A percentile compares a stretch with the other conserved stretches of the same genome.
Evolutionary conservation across 1,140 invertebrate genomes (phyloP).

Genomic region (Zaprionus camerounensis): DNA sequence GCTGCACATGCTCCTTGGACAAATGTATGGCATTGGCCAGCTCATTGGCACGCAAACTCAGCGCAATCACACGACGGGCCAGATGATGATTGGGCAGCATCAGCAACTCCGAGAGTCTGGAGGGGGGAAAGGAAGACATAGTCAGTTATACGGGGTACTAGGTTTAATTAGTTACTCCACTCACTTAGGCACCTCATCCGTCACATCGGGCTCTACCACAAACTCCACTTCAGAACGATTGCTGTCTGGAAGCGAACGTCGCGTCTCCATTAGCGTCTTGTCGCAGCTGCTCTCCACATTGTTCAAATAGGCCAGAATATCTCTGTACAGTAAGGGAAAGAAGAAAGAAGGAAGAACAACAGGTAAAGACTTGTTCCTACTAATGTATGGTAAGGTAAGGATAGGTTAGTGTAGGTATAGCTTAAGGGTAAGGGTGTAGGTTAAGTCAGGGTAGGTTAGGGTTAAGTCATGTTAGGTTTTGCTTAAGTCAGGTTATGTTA

Average conservation of each 20-base stretch:
- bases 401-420: too few relatives aligned
- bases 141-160: background rate
- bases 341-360: background rate
- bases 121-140: background rate
- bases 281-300: conserved; percentile 83
- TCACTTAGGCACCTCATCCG: conserved; percentile 83
- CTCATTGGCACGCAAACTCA: conserved; percentile 81
- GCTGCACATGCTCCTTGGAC: conserved; percentile 79
- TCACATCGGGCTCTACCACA: conserved; percentile 78
- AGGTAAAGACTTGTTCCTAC: too few relatives aligned
- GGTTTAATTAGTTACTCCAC: conserved; percentile 7
- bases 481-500: background rate
- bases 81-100: conserved; percentile 83
- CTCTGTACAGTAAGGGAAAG: conserved; percentile 36
- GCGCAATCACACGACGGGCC: conserved; percentile 73
- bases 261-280: conserved; percentile 78
- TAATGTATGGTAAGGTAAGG: too few relatives aligned
- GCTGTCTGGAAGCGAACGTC: conserved; percentile 75
- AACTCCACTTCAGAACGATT: conserved; percentile 81
- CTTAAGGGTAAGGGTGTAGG: too few relatives aligned
- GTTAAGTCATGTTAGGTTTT: background rate
- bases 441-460: too few relatives aligned
- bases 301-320: conserved; percentile 81
- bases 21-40: conserved; percentile 82
- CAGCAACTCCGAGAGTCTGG: conserved; percentile 74